These are phyloP conservation scores for Drosophila lacteicornis DNA, from an alignment of 1,140 invertebrate genomes.

Conservation along the genomic window DNA sequence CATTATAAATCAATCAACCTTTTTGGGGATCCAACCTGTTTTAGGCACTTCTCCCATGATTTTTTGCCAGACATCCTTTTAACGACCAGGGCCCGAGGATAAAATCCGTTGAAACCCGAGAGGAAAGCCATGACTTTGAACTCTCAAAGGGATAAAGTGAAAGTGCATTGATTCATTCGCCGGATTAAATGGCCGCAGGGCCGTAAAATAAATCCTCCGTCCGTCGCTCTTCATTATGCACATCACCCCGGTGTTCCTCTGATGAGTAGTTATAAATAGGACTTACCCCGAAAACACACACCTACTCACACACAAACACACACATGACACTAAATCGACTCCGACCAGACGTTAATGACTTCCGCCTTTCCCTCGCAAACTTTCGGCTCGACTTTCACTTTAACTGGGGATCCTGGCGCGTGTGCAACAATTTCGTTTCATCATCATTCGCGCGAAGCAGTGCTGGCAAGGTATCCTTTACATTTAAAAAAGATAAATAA, in stretches of 20 bases:
- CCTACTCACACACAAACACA: background rate
- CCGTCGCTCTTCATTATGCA: conserved; percentile 30
- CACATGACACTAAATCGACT: conserved; percentile 29
- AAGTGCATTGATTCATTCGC: conserved; percentile 5
- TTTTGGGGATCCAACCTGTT: background rate
- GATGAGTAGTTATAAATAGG: conserved; percentile 46
- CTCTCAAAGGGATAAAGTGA: conserved; percentile 17
- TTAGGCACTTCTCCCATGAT: background rate
- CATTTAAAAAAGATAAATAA: background rate
- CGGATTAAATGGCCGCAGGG: conserved; percentile 16
- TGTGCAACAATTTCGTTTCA: conserved; percentile 63
- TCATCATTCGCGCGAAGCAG: conserved; percentile 14
- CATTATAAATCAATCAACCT: conserved; percentile 7
- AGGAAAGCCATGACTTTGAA: conserved; percentile 10
- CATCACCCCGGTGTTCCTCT: background rate
- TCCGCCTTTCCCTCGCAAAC: conserved; percentile 60
- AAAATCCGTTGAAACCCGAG: background rate
- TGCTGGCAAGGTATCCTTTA: background rate
- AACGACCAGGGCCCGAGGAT: background rate
- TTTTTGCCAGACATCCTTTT: background rate
- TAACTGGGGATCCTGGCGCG: conserved; percentile 33
- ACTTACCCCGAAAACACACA: conserved; percentile 9
- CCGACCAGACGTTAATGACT: conserved; percentile 67
- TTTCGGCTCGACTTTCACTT: conserved; percentile 58
- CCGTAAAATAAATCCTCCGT: conserved; percentile 17